These are phyloP conservation scores for Anabas testudineus DNA, from an alignment of 2,797 vertebrate genomes.

Conservation along the genomic window DNA sequence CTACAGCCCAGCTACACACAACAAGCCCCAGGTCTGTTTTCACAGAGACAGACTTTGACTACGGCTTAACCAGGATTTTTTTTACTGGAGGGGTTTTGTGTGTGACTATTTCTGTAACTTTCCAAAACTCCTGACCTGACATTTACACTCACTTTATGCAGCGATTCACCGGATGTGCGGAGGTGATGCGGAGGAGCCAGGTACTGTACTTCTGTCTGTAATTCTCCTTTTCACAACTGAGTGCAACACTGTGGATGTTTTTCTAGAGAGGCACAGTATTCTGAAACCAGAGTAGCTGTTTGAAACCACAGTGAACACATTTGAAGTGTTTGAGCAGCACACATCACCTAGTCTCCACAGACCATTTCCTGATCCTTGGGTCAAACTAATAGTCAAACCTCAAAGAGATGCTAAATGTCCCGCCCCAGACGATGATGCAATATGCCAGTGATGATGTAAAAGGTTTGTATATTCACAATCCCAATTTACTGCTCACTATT, in stretches of 20 bases:
- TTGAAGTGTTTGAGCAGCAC: too few relatives aligned
- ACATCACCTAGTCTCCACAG: slow-evolving; percentile 3
- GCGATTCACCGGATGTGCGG: too few relatives aligned
- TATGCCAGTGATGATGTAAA: not conserved
- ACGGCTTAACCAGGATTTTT: not conserved
- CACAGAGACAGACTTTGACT: not conserved
- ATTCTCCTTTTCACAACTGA: not conserved
- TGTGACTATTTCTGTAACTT: not conserved
- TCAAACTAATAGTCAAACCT: not conserved
- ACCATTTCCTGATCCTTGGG: not conserved
- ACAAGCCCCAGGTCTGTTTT: not conserved
- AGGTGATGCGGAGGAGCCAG: not conserved
- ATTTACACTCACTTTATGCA: too few relatives aligned
- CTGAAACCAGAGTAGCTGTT: not conserved
- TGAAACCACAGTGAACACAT: not conserved
- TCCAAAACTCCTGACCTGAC: not conserved
- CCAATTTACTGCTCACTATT: not conserved
- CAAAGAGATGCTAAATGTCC: too few relatives aligned
- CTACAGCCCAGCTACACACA: not conserved
- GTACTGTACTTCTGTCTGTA: not conserved
- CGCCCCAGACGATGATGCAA: not conserved
- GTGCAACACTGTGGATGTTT: not conserved
- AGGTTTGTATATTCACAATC: not conserved
- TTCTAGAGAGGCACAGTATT: not conserved
- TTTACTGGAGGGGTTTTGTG: not conserved